A percentile compares a stretch with the other conserved stretches of the same genome.
Conservation (phyloP, 2,113 vertebrate genomes). For the Peucedramus taeniatus region DNA sequence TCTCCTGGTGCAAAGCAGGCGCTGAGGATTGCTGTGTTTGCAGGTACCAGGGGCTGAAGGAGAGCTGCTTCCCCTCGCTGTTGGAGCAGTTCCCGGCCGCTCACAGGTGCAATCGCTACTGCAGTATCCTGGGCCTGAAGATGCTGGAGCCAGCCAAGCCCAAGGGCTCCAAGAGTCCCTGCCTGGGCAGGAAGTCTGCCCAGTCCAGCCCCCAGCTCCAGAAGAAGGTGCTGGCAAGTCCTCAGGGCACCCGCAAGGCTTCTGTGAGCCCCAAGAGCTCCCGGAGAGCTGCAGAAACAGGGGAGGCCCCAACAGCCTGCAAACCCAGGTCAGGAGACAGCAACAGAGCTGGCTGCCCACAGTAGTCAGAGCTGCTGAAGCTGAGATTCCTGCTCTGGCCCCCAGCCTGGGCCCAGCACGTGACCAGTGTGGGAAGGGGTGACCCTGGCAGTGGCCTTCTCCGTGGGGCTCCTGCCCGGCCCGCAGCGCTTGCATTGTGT, state of each 20-base stretch:
- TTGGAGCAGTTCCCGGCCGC: conserved; percentile 83
- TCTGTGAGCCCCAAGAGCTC: conserved; percentile 77
- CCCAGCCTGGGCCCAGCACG: neutral
- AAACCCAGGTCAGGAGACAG: conserved; percentile 58
- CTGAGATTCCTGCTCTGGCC: neutral
- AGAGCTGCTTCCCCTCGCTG: conserved; percentile 79
- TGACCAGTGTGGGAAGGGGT: neutral
- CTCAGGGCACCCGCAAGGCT: conserved; percentile 79
- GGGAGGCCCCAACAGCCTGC: conserved; percentile 33
- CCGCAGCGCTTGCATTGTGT: neutral
- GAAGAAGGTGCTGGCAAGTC: conserved; percentile 83
- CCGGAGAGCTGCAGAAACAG: conserved; percentile 70
- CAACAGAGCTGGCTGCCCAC: neutral
- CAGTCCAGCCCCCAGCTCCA: conserved; percentile 88
- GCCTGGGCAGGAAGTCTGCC: conserved; percentile 78
- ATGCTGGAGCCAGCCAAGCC: conserved; percentile 76
- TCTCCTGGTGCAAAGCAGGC: neutral
- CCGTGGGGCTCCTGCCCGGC: accelerated
- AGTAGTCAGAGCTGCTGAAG: neutral
- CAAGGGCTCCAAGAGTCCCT: conserved; percentile 89
- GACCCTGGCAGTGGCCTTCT: neutral
- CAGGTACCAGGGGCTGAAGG: conserved; percentile 94
- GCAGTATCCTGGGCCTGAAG: conserved; percentile 86
- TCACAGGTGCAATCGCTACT: conserved; percentile 91
- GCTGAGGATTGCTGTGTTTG: conserved; percentile 5